Evolutionary conservation across 2,113 vertebrate genomes (phyloP).

Genomic region (Barbus barbus): DNA sequence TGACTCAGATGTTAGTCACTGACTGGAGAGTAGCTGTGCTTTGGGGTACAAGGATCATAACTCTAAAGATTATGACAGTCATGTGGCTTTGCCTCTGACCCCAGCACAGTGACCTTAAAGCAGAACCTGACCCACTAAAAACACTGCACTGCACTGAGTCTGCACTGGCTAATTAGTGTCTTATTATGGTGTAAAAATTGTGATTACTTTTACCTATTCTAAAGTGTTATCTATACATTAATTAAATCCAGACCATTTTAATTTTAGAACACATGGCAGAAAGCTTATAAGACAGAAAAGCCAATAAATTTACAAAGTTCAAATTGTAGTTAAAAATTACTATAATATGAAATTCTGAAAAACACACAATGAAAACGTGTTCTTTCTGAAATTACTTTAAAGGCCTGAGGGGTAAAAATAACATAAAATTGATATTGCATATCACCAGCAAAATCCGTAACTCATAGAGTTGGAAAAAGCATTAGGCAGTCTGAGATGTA

Average conservation of each 20-base stretch:
- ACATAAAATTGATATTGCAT: background rate
- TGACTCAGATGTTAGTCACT: too few species aligned
- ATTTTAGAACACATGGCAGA: too few species aligned
- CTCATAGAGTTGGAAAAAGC: background rate
- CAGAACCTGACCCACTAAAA: background rate
- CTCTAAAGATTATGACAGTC: background rate
- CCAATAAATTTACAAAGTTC: too few species aligned
- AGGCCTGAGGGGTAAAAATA: background rate
- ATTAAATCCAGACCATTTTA: too few species aligned
- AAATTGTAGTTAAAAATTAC: too few species aligned
- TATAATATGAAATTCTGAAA: too few species aligned
- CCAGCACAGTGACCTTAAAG: background rate
- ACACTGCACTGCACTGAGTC: too few species aligned
- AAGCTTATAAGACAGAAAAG: too few species aligned
- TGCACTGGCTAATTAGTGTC: background rate
- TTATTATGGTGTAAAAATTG: background rate
- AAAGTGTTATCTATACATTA: too few species aligned
- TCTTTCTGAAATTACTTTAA: background rate
- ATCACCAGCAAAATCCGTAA: background rate
- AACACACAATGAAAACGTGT: background rate
- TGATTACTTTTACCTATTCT: background rate
- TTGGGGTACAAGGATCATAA: background rate
- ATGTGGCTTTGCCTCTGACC: background rate
- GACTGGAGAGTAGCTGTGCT: background rate
- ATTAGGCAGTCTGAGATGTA: background rate